Percentiles rank a stretch among this genome's conserved stretches.
Conservation (phyloP, 2,113 vertebrate species). For the Illadopsis cleaveri region DNA sequence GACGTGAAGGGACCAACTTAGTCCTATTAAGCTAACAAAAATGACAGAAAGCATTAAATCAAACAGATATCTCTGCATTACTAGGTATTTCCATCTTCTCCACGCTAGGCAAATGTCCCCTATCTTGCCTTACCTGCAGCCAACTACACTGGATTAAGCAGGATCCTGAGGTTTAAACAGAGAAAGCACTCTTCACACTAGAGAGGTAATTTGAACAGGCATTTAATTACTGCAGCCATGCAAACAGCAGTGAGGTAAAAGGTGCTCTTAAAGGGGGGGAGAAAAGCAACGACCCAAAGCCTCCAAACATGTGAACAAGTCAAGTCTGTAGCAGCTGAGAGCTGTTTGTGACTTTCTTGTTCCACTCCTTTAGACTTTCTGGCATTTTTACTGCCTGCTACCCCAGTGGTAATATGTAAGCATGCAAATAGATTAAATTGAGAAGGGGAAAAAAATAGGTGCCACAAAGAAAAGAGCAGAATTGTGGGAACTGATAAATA, state of each 20-base stretch:
- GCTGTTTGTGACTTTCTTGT: conserved; percentile 62
- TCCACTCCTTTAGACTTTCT: conserved; percentile 68
- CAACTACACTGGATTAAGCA: neutral
- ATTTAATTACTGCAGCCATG: conserved; percentile 40
- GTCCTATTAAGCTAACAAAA: neutral
- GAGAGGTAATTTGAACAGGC: conserved; percentile 3
- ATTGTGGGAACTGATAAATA: conserved; percentile 6
- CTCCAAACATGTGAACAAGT: neutral
- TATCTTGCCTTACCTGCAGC: neutral
- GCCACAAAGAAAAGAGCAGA: conserved; percentile 28
- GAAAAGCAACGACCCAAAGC: neutral
- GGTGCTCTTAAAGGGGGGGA: neutral
- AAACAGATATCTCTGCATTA: neutral
- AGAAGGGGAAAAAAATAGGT: neutral
- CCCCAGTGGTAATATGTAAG: conserved; percentile 74
- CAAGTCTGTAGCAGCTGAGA: conserved; percentile 64
- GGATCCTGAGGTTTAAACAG: neutral
- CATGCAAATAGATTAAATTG: conserved; percentile 62
- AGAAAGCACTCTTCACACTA: neutral
- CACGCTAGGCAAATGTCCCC: neutral
- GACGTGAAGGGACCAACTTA: conserved; percentile 15
- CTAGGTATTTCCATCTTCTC: neutral
- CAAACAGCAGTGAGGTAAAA: neutral
- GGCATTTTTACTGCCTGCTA: conserved; percentile 77
- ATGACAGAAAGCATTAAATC: neutral